Evolutionary conservation across 1,140 invertebrate species (phyloP).

Genomic region (Lethocerus indicus): DNA sequence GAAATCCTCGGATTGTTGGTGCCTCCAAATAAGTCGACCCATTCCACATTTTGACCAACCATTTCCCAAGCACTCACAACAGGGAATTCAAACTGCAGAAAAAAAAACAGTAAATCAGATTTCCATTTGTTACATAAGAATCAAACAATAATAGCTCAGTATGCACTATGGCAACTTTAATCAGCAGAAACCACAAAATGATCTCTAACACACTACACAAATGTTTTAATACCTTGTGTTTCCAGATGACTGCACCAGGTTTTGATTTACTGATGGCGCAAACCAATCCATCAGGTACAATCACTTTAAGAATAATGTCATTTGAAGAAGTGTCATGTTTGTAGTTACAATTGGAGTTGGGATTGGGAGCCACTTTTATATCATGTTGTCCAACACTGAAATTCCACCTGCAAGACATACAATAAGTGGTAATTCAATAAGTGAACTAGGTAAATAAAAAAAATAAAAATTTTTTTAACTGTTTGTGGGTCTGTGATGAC

Average conservation of each 20-base stretch:
- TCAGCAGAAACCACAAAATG: too few species aligned
- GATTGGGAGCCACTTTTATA: conserved; percentile 36
- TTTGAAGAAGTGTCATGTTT: conserved; percentile 21
- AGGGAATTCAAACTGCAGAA: conserved; percentile 54
- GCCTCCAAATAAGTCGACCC: conserved; percentile 56
- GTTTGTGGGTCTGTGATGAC: too few species aligned
- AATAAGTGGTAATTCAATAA: neutral
- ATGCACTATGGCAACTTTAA: too few species aligned
- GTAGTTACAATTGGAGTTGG: conserved; percentile 30
- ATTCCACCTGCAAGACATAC: conserved; percentile 71
- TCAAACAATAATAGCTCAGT: conserved; percentile 4
- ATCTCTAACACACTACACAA: too few species aligned
- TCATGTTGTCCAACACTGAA: conserved; percentile 85
- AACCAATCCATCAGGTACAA: conserved; percentile 59
- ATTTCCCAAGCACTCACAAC: conserved; percentile 71
- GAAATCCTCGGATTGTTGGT: conserved; percentile 18
- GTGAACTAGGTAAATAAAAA: neutral
- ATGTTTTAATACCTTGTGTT: conserved; percentile 47
- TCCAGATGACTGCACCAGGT: conserved; percentile 41
- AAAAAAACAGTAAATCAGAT: conserved; percentile 4
- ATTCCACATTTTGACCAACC: conserved; percentile 37
- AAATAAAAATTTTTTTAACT: neutral
- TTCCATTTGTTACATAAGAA: conserved; percentile 1
- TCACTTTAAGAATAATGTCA: conserved; percentile 38
- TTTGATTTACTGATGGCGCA: conserved; percentile 37